A percentile compares a stretch with the other conserved stretches of the same genome.
Conservation (phyloP, 2,888 invertebrate genomes). For the Dioctria rufipes region DNA sequence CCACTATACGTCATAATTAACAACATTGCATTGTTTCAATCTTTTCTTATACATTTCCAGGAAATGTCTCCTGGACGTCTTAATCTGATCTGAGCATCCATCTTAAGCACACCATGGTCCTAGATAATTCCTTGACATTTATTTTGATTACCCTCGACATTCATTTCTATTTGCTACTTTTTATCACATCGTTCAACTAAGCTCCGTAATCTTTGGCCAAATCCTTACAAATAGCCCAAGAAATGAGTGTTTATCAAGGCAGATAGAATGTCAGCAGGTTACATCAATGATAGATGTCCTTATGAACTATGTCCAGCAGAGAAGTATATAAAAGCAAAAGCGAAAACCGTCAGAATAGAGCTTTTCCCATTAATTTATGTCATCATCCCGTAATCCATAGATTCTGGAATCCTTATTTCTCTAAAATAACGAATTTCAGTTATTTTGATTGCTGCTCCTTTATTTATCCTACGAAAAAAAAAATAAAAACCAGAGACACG, state of each 20-base stretch:
- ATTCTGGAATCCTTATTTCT: too few relatives aligned
- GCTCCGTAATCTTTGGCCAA: constrained; percentile 57
- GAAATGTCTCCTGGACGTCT: too few relatives aligned
- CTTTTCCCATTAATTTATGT: constrained; percentile 20
- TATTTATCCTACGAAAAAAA: constrained; percentile 20
- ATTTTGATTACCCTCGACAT: constrained; percentile 56
- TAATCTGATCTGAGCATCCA: too few relatives aligned
- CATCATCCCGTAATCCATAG: too few relatives aligned
- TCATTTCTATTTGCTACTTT: constrained; percentile 56
- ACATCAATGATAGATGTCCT: not conserved
- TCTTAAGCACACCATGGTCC: too few relatives aligned
- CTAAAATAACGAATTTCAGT: too few relatives aligned
- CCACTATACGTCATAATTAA: too few relatives aligned
- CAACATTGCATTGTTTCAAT: too few relatives aligned
- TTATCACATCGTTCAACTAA: constrained; percentile 57
- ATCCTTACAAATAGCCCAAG: constrained; percentile 62
- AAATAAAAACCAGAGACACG: not conserved
- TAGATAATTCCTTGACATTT: constrained; percentile 42
- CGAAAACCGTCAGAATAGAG: not conserved
- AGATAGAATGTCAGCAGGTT: constrained; percentile 39
- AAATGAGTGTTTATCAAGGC: constrained; percentile 56
- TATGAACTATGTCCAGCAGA: not conserved
- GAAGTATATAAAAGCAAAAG: constrained; percentile 8
- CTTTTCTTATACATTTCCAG: too few relatives aligned
- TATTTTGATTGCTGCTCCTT: too few relatives aligned